Evolutionary conservation across 2,888 invertebrate species (phyloP), one percentile per base, ranked within the genome.

Genomic region (Apeira syringaria): DNA sequence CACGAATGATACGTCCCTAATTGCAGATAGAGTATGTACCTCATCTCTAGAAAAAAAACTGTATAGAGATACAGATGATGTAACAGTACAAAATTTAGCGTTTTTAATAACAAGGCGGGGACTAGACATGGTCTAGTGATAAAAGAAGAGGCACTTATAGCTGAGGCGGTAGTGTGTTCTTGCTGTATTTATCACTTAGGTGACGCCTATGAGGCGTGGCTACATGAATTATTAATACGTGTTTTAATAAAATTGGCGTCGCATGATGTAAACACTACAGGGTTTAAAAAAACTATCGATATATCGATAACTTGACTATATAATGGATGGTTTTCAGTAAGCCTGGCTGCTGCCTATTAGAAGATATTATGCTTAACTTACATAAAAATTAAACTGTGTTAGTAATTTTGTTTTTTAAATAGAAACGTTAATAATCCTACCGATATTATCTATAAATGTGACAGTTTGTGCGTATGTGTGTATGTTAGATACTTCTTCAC

Each of bases 151-250:
- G 50, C 61, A 62, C 66, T 64, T 61, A 62, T 64, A 63, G 68
- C 64, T 69, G 68, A 84, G 80, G 83, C 85, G 87, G 85, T 81
- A 78, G 74, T 64, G 58, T 71, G 68, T 68, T 70, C 68, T 62
- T 64, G 69, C 58, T 73, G 71, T 83, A 87, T 88, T 86, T 86
- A 87, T 88, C 80, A 83, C 67, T 53, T 24, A 66, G 86, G 79
- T 68, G 79, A 85, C 88, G 87, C 89, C 89, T 85, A 79, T 69
- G 60, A 74, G 88, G 89, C 88, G 89, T 68, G 72, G 88, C 80
- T 50, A 66, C 46, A 49, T 59, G 36, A 42, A 77, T 86, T 87
- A 87, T 88, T 88, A 87, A 87, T 86, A 84, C 82, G 64, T 68
- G 60, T 74, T 78, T 82, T 82, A 83, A 80, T 74, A 80, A 83